phyloP scores from a whole-genome alignment of 2,888 invertebrate genomes.

The Diplolepis rosae region DNA sequence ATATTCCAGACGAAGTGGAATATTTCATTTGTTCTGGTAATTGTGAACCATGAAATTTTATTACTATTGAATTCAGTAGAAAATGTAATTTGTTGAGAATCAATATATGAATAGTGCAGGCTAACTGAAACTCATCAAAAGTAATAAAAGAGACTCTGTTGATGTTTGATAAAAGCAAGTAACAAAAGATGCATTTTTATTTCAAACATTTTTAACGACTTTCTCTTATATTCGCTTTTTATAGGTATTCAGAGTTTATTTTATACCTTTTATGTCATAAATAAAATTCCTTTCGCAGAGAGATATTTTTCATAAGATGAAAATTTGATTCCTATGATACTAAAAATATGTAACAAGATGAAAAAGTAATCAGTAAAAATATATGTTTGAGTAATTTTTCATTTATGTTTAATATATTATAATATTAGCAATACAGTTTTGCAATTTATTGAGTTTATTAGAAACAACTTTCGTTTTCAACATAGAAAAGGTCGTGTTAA shows the following conservation, averaged over 20 bases:
- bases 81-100: conserved; percentile 22
- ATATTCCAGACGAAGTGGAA: conserved; percentile 22
- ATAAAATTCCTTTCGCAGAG: neutral
- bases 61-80: neutral
- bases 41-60: neutral
- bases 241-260: neutral
- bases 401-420: neutral
- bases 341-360: neutral
- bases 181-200: conserved; percentile 8
- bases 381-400: neutral
- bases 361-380: conserved; percentile 1
- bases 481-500: neutral
- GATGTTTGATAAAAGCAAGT: conserved; percentile 18
- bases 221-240: neutral
- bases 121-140: conserved; percentile 20
- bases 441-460: neutral
- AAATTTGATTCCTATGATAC: neutral
- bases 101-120: conserved; percentile 3
- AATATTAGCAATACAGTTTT: neutral
- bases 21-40: conserved; percentile 24
- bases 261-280: neutral
- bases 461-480: neutral
- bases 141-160: conserved; percentile 21
- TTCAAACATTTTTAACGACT: conserved; percentile 27
- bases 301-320: neutral